These are phyloP conservation scores for Saguinus midas DNA, from an alignment of 2,113 vertebrate genomes.

Conservation along the genomic window DNA sequence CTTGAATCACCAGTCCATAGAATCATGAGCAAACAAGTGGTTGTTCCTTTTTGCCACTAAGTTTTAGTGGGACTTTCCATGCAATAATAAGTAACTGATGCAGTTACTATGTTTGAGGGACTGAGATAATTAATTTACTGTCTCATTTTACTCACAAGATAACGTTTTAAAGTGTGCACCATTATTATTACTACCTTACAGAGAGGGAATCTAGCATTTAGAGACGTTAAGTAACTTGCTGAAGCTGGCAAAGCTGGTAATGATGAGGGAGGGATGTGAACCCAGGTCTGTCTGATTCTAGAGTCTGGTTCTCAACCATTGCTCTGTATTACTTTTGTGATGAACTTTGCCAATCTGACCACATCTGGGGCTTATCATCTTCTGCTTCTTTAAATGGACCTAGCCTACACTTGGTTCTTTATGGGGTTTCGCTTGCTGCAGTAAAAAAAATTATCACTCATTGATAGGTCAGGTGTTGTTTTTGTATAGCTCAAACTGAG, in stretches of 20 bases:
- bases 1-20: background rate
- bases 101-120: background rate
- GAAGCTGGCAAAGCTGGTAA: background rate
- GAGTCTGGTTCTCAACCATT: background rate
- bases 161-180: background rate
- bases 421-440: background rate
- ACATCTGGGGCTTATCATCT: background rate
- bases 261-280: background rate
- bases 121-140: background rate
- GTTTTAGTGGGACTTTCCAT: conserved; percentile 1
- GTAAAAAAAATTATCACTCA: background rate
- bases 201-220: background rate
- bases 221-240: background rate
- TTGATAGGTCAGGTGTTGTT: conserved; percentile 17
- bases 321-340: background rate
- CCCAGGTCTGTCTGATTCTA: background rate
- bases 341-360: background rate
- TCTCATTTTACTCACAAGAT: background rate
- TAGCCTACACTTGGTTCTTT: background rate
- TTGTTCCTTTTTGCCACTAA: background rate
- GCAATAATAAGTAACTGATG: background rate
- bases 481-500: background rate
- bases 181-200: background rate
- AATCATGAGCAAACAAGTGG: background rate
- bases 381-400: background rate